Evolutionary conservation across 2,888 invertebrate species (phyloP).

Genomic region (Napeogenes sylphis): DNA sequence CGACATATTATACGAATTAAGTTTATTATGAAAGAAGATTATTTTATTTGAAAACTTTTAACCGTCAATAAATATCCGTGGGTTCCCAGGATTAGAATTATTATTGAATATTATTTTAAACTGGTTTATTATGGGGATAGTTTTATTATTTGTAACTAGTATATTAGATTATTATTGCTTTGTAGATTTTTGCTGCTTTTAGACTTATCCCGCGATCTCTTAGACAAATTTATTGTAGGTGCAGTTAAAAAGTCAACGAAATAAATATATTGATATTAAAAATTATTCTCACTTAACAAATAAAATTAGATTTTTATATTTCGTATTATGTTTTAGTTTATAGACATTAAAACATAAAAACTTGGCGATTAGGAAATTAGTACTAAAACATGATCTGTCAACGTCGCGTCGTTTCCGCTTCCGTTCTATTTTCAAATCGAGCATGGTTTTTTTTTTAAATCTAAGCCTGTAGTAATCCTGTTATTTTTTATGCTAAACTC

Average conservation of each 20-base stretch:
- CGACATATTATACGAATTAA: constrained; percentile 33
- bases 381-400: constrained; percentile 73
- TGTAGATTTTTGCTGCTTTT: no score
- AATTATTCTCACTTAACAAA: no score
- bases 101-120: no score
- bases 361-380: constrained; percentile 69
- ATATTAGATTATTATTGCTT: no score
- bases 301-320: neutral
- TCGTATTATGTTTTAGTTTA: constrained; percentile 27
- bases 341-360: constrained; percentile 47
- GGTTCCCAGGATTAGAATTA: neutral
- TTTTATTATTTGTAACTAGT: no score
- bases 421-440: constrained; percentile 39
- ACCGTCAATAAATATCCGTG: neutral
- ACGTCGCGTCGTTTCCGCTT: constrained; percentile 72
- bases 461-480: constrained; percentile 45
- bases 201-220: no score
- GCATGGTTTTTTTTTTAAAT: constrained; percentile 61
- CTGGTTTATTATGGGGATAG: no score
- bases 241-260: no score
- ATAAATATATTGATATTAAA: no score
- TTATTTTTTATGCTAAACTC: constrained; percentile 39
- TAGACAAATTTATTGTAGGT: no score
- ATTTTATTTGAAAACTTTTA: constrained; percentile 20
- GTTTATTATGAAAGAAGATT: constrained; percentile 27